These are phyloP conservation scores for Sciaenops ocellatus DNA, from an alignment of 2,797 vertebrate species.

Conservation along the genomic window DNA sequence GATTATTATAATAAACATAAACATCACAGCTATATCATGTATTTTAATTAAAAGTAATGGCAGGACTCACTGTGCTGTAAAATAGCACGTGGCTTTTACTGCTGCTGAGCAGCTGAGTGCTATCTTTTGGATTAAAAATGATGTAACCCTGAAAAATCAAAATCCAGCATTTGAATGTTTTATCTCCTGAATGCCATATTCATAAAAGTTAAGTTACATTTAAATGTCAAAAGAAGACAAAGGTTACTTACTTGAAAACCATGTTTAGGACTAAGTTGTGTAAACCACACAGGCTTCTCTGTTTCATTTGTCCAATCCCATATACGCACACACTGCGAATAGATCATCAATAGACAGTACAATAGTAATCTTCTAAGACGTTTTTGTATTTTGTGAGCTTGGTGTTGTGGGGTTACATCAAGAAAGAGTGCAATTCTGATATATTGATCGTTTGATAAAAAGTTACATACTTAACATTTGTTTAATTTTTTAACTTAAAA, in stretches of 20 bases:
- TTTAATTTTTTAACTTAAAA: neutral
- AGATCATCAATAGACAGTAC: neutral
- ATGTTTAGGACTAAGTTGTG: constrained; percentile 82
- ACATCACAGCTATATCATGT: neutral
- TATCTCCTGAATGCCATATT: neutral
- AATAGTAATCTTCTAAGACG: neutral
- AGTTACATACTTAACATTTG: neutral
- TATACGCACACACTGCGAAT: constrained; percentile 87
- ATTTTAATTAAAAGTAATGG: constrained; percentile 8
- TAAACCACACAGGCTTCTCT: constrained; percentile 81
- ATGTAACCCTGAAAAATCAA: constrained; percentile 86
- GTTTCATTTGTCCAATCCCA: constrained; percentile 92
- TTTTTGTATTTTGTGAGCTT: constrained; percentile 1
- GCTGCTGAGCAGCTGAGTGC: constrained; percentile 90
- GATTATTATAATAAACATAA: constrained; percentile 19
- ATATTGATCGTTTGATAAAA: neutral
- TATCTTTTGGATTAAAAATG: constrained; percentile 88
- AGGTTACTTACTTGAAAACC: constrained; percentile 88
- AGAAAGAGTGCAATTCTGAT: constrained; percentile 1
- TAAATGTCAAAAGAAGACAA: constrained; percentile 15
- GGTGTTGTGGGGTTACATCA: neutral
- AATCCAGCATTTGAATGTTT: constrained; percentile 7
- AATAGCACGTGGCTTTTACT: constrained; percentile 87
- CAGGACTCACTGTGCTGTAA: constrained; percentile 88
- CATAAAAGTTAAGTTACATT: neutral